phyloP scores from a whole-genome alignment of 2,797 vertebrate species.

The Bufotes viridis region DNA sequence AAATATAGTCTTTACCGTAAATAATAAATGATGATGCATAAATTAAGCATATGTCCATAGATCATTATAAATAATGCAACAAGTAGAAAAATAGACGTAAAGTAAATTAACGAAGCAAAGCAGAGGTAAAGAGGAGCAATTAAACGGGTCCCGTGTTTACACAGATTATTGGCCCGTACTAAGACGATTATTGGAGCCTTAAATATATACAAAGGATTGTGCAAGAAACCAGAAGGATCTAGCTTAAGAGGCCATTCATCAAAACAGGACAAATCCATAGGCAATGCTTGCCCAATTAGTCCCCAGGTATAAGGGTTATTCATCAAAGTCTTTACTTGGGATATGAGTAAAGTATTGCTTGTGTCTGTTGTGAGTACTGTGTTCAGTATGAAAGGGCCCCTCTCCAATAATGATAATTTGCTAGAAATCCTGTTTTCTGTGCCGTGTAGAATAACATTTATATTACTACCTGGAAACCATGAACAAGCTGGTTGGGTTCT shows the following conservation, averaged over 20 bases:
- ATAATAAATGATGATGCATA: slow-evolving; percentile 15
- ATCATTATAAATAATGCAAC: slow-evolving; percentile 16
- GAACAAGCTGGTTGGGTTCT: neutral
- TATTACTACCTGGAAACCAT: neutral
- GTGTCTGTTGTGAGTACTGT: neutral
- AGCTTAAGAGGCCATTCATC: neutral
- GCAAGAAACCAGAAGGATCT: neutral
- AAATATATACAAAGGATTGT: slow-evolving; percentile 4
- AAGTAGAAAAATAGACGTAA: neutral
- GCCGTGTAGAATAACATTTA: neutral
- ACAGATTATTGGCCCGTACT: neutral
- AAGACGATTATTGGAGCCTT: slow-evolving; percentile 37
- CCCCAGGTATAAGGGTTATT: neutral
- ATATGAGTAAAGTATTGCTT: neutral
- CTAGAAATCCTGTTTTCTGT: neutral
- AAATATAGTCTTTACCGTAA: neutral
- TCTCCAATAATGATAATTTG: no score
- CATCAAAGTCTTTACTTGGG: slow-evolving; percentile 17
- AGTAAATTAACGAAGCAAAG: neutral
- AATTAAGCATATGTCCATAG: slow-evolving; percentile 6
- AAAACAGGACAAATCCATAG: slow-evolving; percentile 25
- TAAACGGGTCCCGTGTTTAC: neutral
- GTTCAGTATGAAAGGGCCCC: neutral
- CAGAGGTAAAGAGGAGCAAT: neutral
- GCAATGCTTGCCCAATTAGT: slow-evolving; percentile 6